phyloP scores from a whole-genome alignment of 2,797 vertebrate genomes.

The Fringilla coelebs region DNA sequence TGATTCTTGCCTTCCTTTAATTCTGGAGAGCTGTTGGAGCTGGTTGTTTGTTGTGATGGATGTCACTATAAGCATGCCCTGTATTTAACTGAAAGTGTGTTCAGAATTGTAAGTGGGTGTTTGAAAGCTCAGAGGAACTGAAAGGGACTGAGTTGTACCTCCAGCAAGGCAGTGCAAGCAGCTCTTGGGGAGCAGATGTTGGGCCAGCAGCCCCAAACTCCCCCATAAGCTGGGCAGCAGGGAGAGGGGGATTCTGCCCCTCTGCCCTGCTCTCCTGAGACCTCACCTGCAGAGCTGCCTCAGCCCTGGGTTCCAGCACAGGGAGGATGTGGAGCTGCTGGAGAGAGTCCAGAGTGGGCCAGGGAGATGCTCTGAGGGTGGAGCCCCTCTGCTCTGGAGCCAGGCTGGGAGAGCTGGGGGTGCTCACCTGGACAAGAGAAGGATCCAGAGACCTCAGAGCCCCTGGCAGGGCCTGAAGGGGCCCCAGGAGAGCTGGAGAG shows the following conservation, averaged over 20 bases:
- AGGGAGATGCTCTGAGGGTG: accelerated
- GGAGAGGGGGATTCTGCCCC: background rate
- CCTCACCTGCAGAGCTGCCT: background rate
- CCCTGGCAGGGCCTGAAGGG: accelerated
- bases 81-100: background rate
- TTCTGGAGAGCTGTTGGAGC: background rate
- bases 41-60: background rate
- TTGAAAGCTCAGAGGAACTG: background rate
- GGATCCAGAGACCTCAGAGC: background rate
- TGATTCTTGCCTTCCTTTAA: background rate
- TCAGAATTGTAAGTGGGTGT: background rate
- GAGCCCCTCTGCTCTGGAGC: background rate
- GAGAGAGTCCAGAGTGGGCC: accelerated
- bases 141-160: background rate
- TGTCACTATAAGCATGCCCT: background rate
- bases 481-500: background rate
- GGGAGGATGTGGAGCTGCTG: background rate
- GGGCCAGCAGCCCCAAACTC: background rate
- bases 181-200: background rate
- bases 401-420: background rate
- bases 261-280: background rate
- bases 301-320: no score
- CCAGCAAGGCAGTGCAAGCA: background rate
- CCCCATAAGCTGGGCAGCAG: background rate
- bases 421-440: background rate